Percentiles rank a stretch among this genome's conserved stretches.
These are phyloP conservation scores for Drosophila persimilis DNA, from an alignment of 1,140 invertebrate species.

Conservation along the genomic window DNA sequence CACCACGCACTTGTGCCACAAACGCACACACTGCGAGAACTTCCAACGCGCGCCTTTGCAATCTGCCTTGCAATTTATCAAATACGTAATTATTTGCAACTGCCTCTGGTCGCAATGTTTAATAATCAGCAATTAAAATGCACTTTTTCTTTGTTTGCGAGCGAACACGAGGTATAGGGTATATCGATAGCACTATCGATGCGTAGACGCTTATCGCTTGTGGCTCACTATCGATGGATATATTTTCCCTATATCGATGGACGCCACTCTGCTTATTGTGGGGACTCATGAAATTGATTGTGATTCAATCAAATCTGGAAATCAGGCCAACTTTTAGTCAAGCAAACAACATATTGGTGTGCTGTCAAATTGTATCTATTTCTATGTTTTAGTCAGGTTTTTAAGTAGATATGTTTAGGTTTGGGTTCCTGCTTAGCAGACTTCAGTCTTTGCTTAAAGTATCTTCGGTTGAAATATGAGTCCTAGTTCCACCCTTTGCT, in stretches of 20 bases:
- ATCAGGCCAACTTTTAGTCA: too few species aligned
- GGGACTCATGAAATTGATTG: too few species aligned
- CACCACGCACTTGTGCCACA: conserved; percentile 47
- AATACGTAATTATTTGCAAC: conserved; percentile 47
- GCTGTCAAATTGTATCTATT: too few species aligned
- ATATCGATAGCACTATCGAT: conserved; percentile 26
- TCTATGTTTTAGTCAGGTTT: too few species aligned
- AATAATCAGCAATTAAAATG: conserved; percentile 73
- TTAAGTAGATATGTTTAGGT: too few species aligned
- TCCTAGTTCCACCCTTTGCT: too few species aligned
- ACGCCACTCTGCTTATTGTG: too few species aligned
- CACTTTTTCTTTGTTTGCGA: conserved; percentile 80
- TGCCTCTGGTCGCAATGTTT: conserved; percentile 46
- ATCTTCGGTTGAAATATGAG: too few species aligned
- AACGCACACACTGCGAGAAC: conserved; percentile 29
- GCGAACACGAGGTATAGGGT: conserved; percentile 68
- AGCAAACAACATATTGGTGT: too few species aligned
- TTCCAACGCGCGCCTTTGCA: conserved; percentile 45
- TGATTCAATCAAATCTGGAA: too few species aligned
- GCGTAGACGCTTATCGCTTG: neutral
- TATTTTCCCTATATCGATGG: neutral
- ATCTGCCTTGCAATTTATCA: conserved; percentile 33
- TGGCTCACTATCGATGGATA: neutral
- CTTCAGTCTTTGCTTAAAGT: too few species aligned
- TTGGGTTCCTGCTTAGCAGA: too few species aligned